phyloP scores from a whole-genome alignment of 2,113 vertebrate genomes.

The Saccopteryx bilineata region DNA sequence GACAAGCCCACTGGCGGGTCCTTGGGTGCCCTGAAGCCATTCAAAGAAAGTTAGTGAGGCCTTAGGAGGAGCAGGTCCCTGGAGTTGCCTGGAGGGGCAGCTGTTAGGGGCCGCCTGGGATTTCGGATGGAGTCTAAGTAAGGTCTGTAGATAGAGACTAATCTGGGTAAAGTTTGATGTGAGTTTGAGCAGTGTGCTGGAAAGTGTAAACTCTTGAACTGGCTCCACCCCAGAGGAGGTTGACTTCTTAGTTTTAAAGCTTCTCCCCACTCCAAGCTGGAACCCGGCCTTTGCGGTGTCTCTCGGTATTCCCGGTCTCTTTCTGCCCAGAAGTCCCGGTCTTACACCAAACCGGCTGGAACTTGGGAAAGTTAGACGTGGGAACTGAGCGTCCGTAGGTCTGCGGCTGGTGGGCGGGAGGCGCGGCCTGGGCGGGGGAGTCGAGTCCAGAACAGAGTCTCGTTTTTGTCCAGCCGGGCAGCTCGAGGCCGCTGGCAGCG shows the following conservation, averaged over 20 bases:
- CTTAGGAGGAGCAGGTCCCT: not conserved
- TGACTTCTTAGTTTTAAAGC: constrained; percentile 5
- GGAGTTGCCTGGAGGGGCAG: accelerated
- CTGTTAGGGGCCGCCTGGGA: too few species aligned
- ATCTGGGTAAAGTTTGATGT: not conserved
- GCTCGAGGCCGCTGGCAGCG: accelerated
- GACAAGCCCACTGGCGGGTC: accelerated
- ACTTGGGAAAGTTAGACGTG: not conserved
- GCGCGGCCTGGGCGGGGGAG: not conserved
- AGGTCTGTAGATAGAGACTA: not conserved
- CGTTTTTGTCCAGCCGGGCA: accelerated
- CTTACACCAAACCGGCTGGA: not conserved
- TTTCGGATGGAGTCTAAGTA: not conserved
- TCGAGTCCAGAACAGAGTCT: not conserved
- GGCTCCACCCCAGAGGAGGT: not conserved
- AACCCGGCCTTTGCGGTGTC: not conserved
- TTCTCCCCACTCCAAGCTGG: not conserved
- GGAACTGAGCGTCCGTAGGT: not conserved
- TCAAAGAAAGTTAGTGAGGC: not conserved
- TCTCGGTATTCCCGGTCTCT: not conserved
- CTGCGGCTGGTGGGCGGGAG: not conserved
- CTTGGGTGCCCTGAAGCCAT: not conserved
- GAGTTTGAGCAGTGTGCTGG: not conserved
- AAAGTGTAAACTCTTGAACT: not conserved
- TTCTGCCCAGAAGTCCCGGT: not conserved